Evolutionary conservation across 2,113 vertebrate species (phyloP).

Genomic region (Chaetodon trifascialis): DNA sequence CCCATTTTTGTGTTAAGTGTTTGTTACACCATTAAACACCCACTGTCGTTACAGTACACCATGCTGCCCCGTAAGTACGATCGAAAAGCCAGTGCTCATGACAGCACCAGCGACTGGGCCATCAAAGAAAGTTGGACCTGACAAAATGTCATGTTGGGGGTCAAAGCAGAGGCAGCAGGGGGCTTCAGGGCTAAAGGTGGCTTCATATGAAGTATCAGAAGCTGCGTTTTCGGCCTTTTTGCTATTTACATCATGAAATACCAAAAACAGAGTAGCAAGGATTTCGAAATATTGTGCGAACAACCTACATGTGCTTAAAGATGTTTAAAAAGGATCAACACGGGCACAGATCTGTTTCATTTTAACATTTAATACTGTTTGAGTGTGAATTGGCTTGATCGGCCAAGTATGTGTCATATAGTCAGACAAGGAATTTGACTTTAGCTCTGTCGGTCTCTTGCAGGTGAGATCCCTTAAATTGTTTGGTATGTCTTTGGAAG

Average conservation of each 20-base stretch:
- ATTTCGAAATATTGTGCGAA: neutral
- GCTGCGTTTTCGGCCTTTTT: neutral
- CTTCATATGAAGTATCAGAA: neutral
- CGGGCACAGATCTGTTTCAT: neutral
- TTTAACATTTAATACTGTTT: too few relatives aligned
- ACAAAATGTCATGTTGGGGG: constrained; percentile 1
- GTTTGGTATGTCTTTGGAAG: constrained; percentile 11
- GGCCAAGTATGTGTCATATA: too few relatives aligned
- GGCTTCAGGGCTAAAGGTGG: neutral
- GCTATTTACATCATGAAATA: neutral
- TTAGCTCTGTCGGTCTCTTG: neutral
- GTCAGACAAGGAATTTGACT: too few relatives aligned
- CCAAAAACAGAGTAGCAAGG: neutral
- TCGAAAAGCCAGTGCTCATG: constrained; percentile 19
- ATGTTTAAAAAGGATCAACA: neutral
- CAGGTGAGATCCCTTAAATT: neutral
- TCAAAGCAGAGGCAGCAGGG: neutral
- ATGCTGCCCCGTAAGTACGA: neutral
- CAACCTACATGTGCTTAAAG: neutral
- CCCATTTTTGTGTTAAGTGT: constrained; percentile 1
- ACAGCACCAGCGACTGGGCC: constrained; percentile 12
- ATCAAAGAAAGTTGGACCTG: neutral
- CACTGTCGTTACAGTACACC: neutral
- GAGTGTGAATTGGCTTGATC: too few relatives aligned
- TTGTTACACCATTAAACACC: constrained; percentile 32